Evolutionary conservation across 2,113 vertebrate genomes (phyloP), one percentile per base, ranked within the genome.

Genomic region (Nycticryphes semicollaris): DNA sequence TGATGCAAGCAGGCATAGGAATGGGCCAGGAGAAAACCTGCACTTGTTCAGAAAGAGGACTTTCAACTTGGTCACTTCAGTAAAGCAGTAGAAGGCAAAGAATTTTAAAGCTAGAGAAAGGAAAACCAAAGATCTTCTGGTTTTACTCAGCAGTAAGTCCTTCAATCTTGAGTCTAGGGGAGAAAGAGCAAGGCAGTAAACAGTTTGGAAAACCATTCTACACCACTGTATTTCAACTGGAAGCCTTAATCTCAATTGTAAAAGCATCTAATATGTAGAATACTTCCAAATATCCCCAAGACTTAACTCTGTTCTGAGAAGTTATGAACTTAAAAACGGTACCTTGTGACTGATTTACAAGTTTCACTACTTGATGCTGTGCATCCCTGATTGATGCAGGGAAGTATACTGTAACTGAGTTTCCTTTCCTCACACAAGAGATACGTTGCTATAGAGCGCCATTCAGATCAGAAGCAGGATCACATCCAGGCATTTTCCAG

Each of bases 1-100:
- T 2, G 18, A 14, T 4, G 14, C 15, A 23, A 78, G 8, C 0
- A 0, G 30, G 31, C 19, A 69, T 7, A n/a, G 23, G 25, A 73
- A 84, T 2, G 3, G 30, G 7, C 22, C 41, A 57, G 60, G 28
- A 81, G 18, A 63, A 3, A 73, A 31, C 27, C 8, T 56, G 51
- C 15, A 19, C 8, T 12, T 20, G 24, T 6, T 63, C 67, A 68
- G 28, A 70, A 45, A 45, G 22, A 47, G 7, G 9, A 75, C 47
- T 56, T 74, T 45, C 43, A 50, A 35, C 33, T 53, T 54, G 8
- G 14, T 27, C 48, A 27, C 28, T 56, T 60, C 41, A 56, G 59
- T 27, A 62, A 67, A 56, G 53, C 31, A 22, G 11, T 11, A 73
- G 47, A 77, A 73, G 21, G 14, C 20, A 43, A 48, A 48, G 45